Conservation (phyloP, 2,888 invertebrate species). For the Oscheius sp. region DNA sequence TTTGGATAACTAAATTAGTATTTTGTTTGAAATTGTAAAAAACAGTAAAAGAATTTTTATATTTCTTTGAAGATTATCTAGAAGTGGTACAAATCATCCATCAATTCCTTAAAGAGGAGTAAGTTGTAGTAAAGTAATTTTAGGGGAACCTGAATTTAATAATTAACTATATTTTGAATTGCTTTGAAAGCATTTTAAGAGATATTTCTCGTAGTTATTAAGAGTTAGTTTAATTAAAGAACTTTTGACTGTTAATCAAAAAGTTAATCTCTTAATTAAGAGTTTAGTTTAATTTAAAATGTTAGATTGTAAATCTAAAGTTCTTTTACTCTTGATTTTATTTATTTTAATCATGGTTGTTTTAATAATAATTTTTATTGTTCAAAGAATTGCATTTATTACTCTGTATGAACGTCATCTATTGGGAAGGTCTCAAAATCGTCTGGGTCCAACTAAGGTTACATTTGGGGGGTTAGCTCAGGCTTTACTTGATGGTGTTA, state of each 20-base stretch:
- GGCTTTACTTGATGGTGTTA: constrained; percentile 61
- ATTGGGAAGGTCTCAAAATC: constrained; percentile 55
- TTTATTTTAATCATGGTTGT: constrained; percentile 42
- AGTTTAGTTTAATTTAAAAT: constrained; percentile 55
- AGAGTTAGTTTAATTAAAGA: constrained; percentile 57
- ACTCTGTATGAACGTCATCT: constrained; percentile 60
- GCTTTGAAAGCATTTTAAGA: constrained; percentile 59
- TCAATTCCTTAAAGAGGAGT: constrained; percentile 63
- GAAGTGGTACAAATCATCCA: constrained; percentile 64
- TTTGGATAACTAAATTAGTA: constrained; percentile 47
- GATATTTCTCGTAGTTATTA: constrained; percentile 52
- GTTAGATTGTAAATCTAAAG: constrained; percentile 61
- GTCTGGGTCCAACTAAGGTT: constrained; percentile 59
- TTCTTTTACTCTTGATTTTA: constrained; percentile 47
- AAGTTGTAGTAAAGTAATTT: constrained; percentile 66
- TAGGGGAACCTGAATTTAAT: constrained; percentile 61
- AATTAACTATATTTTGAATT: constrained; percentile 50
- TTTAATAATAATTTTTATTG: constrained; percentile 54
- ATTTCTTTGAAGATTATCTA: constrained; percentile 59
- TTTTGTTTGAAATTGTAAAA: constrained; percentile 56
- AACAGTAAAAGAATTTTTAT: constrained; percentile 59
- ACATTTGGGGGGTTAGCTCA: constrained; percentile 58
- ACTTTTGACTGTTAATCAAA: constrained; percentile 59
- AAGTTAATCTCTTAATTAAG: constrained; percentile 51
- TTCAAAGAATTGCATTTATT: constrained; percentile 60